Conservation (phyloP, 2,888 invertebrate genomes). For the Microchrysa polita region DNA sequence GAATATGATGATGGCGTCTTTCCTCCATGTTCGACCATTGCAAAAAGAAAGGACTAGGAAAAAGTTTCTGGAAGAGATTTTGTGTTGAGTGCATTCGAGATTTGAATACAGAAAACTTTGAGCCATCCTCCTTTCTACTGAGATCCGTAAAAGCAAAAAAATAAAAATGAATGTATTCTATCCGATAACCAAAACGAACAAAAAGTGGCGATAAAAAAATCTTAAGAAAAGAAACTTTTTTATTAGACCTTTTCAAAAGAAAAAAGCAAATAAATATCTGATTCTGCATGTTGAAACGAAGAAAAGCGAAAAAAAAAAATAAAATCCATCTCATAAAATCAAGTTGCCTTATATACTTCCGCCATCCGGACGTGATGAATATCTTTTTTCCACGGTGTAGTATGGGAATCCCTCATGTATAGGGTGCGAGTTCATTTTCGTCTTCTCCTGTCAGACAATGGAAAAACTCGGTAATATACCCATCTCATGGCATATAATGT, state of each 20-base stretch:
- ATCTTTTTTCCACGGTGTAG: conserved; percentile 8
- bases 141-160: conserved; percentile 14
- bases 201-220: conserved; percentile 9
- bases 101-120: conserved; percentile 43
- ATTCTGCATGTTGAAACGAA: conserved; percentile 37
- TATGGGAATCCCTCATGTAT: not conserved
- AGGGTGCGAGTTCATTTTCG: conserved; percentile 3
- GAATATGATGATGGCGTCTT: conserved; percentile 18
- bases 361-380: conserved; percentile 27
- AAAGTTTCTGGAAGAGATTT: conserved; percentile 37
- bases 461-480: conserved; percentile 30
- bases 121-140: not conserved
- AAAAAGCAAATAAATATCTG: conserved; percentile 33
- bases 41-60: conserved; percentile 4
- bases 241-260: conserved; percentile 12
- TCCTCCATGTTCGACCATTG: not conserved
- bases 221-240: conserved; percentile 37
- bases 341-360: conserved; percentile 44
- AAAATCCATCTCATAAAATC: conserved; percentile 38
- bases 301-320: not conserved
- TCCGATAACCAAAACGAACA: conserved; percentile 18
- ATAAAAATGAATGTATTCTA: conserved; percentile 19
- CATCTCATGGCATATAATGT: conserved; percentile 44
- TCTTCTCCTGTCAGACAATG: conserved; percentile 31
- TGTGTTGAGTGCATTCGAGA: conserved; percentile 40